Conservation (phyloP, 1,140 invertebrate species). For the Amyelois transitella region DNA sequence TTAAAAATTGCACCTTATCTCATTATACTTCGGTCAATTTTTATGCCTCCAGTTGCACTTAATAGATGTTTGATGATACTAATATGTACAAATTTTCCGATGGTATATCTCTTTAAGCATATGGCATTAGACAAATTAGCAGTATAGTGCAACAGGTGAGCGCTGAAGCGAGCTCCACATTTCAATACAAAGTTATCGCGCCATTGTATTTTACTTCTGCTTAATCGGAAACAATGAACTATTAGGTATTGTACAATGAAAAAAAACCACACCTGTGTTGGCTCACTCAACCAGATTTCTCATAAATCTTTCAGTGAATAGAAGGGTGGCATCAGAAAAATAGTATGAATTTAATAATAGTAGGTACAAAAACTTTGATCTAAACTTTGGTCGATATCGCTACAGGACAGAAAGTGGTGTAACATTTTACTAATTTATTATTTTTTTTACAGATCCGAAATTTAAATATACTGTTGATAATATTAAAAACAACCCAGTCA, state of each 20-base stretch:
- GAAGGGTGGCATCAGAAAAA: not conserved
- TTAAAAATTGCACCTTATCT: too few relatives aligned
- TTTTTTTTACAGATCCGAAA: not conserved
- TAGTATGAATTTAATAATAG: not conserved
- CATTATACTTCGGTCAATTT: too few relatives aligned
- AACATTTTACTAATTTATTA: not conserved
- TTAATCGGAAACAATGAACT: not conserved
- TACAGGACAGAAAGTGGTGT: not conserved
- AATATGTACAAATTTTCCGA: too few relatives aligned
- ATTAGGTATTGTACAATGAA: not conserved
- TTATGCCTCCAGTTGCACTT: too few relatives aligned
- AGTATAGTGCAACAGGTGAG: too few relatives aligned
- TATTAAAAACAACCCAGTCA: not conserved
- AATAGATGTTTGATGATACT: too few relatives aligned
- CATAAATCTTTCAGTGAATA: not conserved
- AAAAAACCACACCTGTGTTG: not conserved
- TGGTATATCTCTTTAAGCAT: too few relatives aligned
- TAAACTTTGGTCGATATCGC: too few relatives aligned
- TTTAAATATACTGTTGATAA: not conserved
- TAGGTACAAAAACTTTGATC: not conserved
- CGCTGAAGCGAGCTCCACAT: not conserved
- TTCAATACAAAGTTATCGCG: not conserved
- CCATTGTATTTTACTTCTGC: not conserved
- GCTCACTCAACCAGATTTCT: not conserved
- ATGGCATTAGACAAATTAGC: too few relatives aligned